Evolutionary conservation across 2,797 vertebrate species (phyloP), one percentile per base, ranked within the genome.

Genomic region (Furcifer pardalis): DNA sequence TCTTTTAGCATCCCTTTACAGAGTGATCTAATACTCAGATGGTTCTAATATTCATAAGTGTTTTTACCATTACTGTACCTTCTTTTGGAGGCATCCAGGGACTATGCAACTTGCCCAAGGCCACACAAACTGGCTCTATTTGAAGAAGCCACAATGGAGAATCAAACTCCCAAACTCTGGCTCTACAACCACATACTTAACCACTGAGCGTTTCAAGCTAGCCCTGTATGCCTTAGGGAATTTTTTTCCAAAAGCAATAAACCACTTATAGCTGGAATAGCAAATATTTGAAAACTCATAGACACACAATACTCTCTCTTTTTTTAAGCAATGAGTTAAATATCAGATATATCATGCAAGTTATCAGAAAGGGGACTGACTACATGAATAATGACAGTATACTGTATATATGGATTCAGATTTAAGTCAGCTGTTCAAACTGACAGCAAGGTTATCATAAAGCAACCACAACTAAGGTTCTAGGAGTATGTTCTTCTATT

Each of bases 311-410:
- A 23, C 37, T 59, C n/a, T 83, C n/a, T n/a, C n/a, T n/a, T n/a
- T 69, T 69, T 59, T 77, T 59, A 83, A 25, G 30, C n/a, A 37
- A 83, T 69, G 27, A 77, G 44, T 77, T 10, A 83, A 69, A 60
- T 69, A 37, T 68, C 72, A 69, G 74, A 68, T 77, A 69, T 37
- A 44, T 69, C 77, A 68, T 42, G 19, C 35, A 32, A 66, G 35
- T 42, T 40, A 63, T 77, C 32, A 15, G 10, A 35, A 23, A 21
- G 7, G 2, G 7, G 42, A 42, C 17, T 17, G 42, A 35, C 21
- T 4, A 19, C 12, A 37, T 30, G 13, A 25, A 37, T 65, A 75
- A 82, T 65, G n/a, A n/a, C n/a, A n/a, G n/a, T n/a, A n/a, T 49
- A 82, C 30, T 35, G 6, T 63, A 42, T 63, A 9, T 6, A 3